These are phyloP conservation scores for Leptinotarsa lineolata DNA, from an alignment of 1,140 invertebrate genomes.

Conservation along the genomic window DNA sequence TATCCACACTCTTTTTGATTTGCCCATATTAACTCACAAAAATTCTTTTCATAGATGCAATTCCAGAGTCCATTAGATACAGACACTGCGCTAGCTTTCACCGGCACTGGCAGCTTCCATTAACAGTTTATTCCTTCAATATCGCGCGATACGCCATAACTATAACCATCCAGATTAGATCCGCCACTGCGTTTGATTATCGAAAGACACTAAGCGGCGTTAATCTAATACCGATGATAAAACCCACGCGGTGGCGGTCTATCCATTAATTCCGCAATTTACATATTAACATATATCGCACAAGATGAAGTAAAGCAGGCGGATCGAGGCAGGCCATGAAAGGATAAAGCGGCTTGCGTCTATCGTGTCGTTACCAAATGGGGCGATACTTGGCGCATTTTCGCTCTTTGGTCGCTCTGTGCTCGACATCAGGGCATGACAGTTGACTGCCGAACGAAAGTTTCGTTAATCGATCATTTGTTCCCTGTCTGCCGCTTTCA, in stretches of 20 bases:
- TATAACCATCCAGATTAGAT: background rate
- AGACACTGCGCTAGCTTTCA: too few species aligned
- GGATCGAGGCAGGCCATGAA: conserved; percentile 29
- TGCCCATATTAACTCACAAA: too few species aligned
- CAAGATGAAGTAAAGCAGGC: conserved; percentile 40
- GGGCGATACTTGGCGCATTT: conserved; percentile 14
- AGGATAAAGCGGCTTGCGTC: conserved; percentile 23
- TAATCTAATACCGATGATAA: conserved; percentile 37
- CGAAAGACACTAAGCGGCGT: conserved; percentile 22
- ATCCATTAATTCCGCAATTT: conserved; percentile 33
- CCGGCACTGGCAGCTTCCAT: too few species aligned
- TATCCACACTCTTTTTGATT: too few species aligned
- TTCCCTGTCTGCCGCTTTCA: background rate
- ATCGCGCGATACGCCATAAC: background rate
- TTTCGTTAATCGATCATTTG: background rate
- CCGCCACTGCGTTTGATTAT: background rate
- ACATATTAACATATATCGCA: conserved; percentile 41
- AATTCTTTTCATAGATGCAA: too few species aligned
- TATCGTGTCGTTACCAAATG: conserved; percentile 22
- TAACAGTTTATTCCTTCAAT: too few species aligned
- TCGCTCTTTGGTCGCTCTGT: conserved; percentile 8
- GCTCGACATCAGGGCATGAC: background rate
- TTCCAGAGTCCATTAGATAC: too few species aligned
- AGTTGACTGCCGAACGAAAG: conserved; percentile 3
- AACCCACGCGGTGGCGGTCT: conserved; percentile 29